phyloP scores from a whole-genome alignment of 2,113 vertebrate genomes.

The Heterotis niloticus region DNA sequence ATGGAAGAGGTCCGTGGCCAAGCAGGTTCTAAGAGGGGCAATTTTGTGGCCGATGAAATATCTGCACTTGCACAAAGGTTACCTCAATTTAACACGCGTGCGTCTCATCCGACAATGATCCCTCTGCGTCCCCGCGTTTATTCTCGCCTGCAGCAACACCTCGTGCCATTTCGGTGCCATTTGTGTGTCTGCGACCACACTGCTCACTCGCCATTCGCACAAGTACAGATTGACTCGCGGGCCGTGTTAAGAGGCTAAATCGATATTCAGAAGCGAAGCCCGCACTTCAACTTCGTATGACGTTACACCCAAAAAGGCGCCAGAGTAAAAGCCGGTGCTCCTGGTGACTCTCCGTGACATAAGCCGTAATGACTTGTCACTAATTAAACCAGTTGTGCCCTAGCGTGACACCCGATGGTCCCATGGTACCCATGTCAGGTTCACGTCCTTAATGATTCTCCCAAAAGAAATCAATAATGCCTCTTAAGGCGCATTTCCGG shows the following conservation, averaged over 20 bases:
- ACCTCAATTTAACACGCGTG: conserved; percentile 61
- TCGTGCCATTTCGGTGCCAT: not conserved
- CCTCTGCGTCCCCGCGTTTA: conserved; percentile 21
- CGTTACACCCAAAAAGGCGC: not conserved
- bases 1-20: conserved; percentile 58
- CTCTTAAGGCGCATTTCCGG: conserved; percentile 58
- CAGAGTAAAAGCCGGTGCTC: not conserved
- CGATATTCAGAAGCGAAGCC: too few species aligned
- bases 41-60: conserved; percentile 65
- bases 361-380: conserved; percentile 52
- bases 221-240: too few species aligned
- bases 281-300: not conserved
- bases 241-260: too few species aligned
- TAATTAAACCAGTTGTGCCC: conserved; percentile 59
- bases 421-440: conserved; percentile 45
- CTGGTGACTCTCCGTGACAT: conserved; percentile 11
- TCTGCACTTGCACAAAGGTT: conserved; percentile 68
- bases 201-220: conserved; percentile 26
- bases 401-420: conserved; percentile 38
- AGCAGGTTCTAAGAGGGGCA: conserved; percentile 59
- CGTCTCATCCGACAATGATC: conserved; percentile 26
- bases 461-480: conserved; percentile 60
- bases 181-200: conserved; percentile 16
- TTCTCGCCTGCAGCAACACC: not conserved
- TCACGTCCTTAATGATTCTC: conserved; percentile 60